phyloP scores from a whole-genome alignment of 2,888 invertebrate species.

The Siphlonurus alternatus region DNA sequence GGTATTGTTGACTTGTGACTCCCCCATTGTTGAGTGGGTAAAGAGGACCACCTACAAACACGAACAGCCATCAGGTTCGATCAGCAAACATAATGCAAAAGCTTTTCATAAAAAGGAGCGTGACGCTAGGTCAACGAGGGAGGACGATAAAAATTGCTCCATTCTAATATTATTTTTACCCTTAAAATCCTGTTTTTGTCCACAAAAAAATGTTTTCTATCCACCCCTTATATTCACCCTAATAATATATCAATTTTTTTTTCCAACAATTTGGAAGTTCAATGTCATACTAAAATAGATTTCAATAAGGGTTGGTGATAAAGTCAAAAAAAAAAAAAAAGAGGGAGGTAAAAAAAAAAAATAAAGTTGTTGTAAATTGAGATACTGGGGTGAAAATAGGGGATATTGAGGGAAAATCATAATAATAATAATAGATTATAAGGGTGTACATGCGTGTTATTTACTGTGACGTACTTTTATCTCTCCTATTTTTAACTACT shows the following conservation, averaged over 20 bases:
- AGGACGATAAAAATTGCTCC: no score
- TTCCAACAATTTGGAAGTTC: background rate
- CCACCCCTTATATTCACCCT: background rate
- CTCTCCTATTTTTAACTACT: background rate
- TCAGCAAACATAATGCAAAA: background rate
- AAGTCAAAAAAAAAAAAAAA: background rate
- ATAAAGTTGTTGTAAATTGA: background rate
- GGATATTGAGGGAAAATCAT: background rate
- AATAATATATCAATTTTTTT: background rate
- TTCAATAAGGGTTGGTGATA: background rate
- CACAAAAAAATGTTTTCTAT: background rate
- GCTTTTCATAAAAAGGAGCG: background rate
- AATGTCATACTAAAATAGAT: background rate
- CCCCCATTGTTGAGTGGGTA: background rate
- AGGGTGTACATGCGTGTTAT: background rate
- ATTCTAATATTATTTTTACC: background rate
- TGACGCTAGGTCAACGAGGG: no score
- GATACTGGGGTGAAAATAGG: background rate
- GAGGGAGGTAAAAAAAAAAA: background rate
- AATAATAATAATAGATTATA: background rate
- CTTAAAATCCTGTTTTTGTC: background rate
- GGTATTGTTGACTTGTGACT: background rate
- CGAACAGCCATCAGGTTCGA: background rate
- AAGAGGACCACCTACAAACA: background rate
- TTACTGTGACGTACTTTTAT: background rate